A percentile compares a stretch with the other conserved stretches of the same genome.
phyloP scores from a whole-genome alignment of 2,113 vertebrate genomes.

The Tretioscincus oriximinensis region DNA sequence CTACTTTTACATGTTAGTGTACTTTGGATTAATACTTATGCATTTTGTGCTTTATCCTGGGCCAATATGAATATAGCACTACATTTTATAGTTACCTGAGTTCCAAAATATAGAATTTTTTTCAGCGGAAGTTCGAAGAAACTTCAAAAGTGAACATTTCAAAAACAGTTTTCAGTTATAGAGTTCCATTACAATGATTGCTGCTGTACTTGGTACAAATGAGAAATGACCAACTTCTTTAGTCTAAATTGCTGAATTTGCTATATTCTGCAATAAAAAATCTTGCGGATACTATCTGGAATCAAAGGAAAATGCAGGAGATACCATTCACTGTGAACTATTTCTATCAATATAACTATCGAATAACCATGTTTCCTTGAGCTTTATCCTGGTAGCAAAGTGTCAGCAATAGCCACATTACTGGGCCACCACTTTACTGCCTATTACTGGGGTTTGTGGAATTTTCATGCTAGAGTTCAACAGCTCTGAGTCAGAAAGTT shows the following conservation, averaged over 20 bases:
- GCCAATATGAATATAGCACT: slow-evolving; percentile 42
- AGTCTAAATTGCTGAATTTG: slow-evolving; percentile 44
- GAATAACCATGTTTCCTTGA: slow-evolving; percentile 42
- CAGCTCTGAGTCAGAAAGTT: not conserved
- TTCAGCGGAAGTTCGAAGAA: slow-evolving; percentile 57
- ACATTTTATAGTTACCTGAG: slow-evolving; percentile 42
- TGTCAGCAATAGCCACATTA: slow-evolving; percentile 21
- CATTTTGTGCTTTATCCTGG: slow-evolving; percentile 44
- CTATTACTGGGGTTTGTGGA: slow-evolving; percentile 5
- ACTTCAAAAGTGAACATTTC: slow-evolving; percentile 23
- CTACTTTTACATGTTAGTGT: not conserved
- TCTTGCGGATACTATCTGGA: slow-evolving; percentile 37
- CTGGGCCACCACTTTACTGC: slow-evolving; percentile 35
- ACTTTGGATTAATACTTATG: slow-evolving; percentile 46
- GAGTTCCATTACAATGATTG: not conserved
- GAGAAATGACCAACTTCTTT: not conserved
- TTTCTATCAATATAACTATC: slow-evolving; percentile 54
- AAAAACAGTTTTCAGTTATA: not conserved
- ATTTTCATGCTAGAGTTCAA: slow-evolving; percentile 16
- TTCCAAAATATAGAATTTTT: slow-evolving; percentile 43
- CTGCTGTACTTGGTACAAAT: not conserved
- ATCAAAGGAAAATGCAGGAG: slow-evolving; percentile 26
- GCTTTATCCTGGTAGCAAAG: slow-evolving; percentile 48
- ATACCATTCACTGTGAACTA: slow-evolving; percentile 41
- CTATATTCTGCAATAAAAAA: slow-evolving; percentile 44